phyloP scores from a whole-genome alignment of 2,113 vertebrate species.

The Lampris megalopsis region DNA sequence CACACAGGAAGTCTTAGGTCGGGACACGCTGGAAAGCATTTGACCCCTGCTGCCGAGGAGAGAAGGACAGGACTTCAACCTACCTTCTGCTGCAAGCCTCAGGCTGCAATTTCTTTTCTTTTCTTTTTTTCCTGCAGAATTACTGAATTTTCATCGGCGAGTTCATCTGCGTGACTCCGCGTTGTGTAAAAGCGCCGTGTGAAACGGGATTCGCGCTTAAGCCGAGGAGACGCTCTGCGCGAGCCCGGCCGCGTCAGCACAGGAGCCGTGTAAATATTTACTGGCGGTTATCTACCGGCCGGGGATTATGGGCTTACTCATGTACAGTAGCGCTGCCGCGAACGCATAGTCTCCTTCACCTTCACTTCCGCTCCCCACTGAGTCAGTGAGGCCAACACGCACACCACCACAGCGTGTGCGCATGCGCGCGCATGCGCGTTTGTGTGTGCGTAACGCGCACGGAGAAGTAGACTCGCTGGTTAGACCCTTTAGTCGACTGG shows the following conservation, averaged over 20 bases:
- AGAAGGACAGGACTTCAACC: too few species aligned
- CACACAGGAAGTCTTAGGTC: too few species aligned
- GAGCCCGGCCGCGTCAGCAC: slow-evolving; percentile 21
- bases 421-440: neutral
- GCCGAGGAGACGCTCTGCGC: neutral
- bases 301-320: slow-evolving; percentile 70
- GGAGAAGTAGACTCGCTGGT: too few species aligned
- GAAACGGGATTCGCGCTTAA: slow-evolving; percentile 14
- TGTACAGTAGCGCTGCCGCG: slow-evolving; percentile 43
- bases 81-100: too few species aligned
- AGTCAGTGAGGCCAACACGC: too few species aligned
- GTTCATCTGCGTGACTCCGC: too few species aligned
- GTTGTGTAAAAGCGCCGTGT: neutral
- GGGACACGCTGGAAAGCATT: too few species aligned
- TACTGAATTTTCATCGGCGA: too few species aligned
- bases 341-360: slow-evolving; percentile 14
- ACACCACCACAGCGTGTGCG: too few species aligned
- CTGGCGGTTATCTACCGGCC: slow-evolving; percentile 61
- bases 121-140: neutral
- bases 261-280: slow-evolving; percentile 66
- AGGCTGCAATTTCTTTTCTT: neutral
- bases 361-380: neutral
- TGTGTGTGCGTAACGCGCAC: neutral
- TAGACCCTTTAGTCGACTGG: too few species aligned
- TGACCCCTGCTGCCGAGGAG: too few species aligned